Evolutionary conservation across 2,888 invertebrate genomes (phyloP).

Genomic region (Oxyteleia sp.): DNA sequence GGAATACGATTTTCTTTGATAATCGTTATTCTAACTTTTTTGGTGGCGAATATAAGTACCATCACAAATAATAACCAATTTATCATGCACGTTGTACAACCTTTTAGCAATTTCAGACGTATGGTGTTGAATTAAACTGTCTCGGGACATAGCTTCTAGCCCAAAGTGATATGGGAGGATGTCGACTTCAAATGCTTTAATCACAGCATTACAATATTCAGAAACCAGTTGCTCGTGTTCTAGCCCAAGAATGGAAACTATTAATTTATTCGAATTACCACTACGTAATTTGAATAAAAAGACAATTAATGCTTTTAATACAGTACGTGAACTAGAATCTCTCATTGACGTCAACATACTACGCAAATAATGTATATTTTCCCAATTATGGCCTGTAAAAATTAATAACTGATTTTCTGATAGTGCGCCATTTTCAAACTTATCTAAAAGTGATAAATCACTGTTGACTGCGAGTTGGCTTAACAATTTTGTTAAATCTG

Average conservation of each 20-base stretch:
- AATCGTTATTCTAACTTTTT: constrained; percentile 66
- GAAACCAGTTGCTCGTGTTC: constrained; percentile 59
- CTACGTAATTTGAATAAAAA: constrained; percentile 63
- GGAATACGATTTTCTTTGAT: constrained; percentile 70
- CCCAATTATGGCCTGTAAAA: constrained; percentile 60
- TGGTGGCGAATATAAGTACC: constrained; percentile 64
- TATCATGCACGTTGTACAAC: constrained; percentile 35
- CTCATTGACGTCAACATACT: constrained; percentile 58
- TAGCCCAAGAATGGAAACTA: constrained; percentile 60
- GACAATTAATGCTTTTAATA: constrained; percentile 29
- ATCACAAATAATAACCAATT: constrained; percentile 54
- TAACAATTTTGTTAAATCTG: background rate
- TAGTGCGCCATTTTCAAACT: constrained; percentile 37
- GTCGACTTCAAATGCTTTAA: constrained; percentile 65
- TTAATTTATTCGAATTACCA: constrained; percentile 68
- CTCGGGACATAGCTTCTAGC: constrained; percentile 22
- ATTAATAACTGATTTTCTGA: constrained; percentile 52
- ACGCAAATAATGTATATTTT: constrained; percentile 32
- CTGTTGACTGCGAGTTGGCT: background rate
- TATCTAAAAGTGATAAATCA: background rate
- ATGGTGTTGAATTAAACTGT: constrained; percentile 46
- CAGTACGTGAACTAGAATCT: constrained; percentile 17
- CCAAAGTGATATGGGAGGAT: constrained; percentile 57
- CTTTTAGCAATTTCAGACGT: constrained; percentile 39
- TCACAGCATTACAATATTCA: constrained; percentile 39